Percentiles rank a stretch among this genome's conserved stretches.
phyloP scores from a whole-genome alignment of 2,888 invertebrate species.

The Molanna angustata region DNA sequence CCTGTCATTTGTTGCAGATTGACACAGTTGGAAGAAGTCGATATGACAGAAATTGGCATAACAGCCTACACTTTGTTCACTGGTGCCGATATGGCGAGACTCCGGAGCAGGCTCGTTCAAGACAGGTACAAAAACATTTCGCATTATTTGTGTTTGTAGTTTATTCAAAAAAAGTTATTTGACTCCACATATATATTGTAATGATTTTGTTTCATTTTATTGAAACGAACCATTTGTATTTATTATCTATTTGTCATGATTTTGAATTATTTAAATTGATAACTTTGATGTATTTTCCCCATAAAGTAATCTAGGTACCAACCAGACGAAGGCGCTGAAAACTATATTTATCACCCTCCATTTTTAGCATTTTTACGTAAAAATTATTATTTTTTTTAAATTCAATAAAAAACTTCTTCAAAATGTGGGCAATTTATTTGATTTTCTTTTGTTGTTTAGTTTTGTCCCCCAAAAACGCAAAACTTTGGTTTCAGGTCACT shows the following conservation, averaged over 20 bases:
- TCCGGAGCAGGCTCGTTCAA: conserved; percentile 64
- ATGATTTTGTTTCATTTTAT: conserved; percentile 3
- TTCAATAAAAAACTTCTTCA: too few relatives aligned
- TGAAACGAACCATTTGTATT: too few relatives aligned
- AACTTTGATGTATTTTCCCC: too few relatives aligned
- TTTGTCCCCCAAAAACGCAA: conserved; percentile 28
- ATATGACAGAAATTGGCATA: conserved; percentile 64
- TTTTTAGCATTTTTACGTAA: too few relatives aligned
- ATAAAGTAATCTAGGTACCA: too few relatives aligned
- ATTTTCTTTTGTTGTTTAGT: conserved; percentile 25
- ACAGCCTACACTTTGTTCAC: conserved; percentile 65
- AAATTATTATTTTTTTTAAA: too few relatives aligned
- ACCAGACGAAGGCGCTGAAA: too few relatives aligned
- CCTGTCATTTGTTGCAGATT: conserved; percentile 58
- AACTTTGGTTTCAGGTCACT: conserved; percentile 33
- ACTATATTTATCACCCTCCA: too few relatives aligned
- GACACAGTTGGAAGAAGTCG: conserved; percentile 57
- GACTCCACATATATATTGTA: too few relatives aligned
- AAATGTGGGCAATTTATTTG: too few relatives aligned
- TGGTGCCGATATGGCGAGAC: conserved; percentile 72
- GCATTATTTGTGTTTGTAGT: background rate
- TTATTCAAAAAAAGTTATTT: conserved; percentile 2
- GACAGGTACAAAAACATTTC: conserved; percentile 57
- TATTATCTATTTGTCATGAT: background rate
- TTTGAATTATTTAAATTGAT: too few relatives aligned